phyloP scores from a whole-genome alignment of 2,888 invertebrate genomes.

The Lamellibrachia satsuma region DNA sequence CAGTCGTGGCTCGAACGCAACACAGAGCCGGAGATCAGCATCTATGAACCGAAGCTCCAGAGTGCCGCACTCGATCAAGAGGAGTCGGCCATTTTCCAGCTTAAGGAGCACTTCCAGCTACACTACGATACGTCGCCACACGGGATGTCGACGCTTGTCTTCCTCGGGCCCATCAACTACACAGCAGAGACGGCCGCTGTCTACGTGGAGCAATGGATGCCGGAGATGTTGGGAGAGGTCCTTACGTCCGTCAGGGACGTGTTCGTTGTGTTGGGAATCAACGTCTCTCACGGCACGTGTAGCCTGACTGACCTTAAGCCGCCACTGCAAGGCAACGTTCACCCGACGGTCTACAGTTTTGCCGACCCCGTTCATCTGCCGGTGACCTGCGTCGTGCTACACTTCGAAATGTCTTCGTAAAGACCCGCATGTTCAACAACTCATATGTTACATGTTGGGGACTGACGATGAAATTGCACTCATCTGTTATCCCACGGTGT shows the following conservation, averaged over 20 bases:
- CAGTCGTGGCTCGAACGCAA: background rate
- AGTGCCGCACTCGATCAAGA: background rate
- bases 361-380: background rate
- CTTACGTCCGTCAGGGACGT: background rate
- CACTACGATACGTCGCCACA: background rate
- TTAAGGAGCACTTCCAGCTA: background rate
- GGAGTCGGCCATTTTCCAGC: background rate
- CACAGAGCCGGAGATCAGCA: background rate
- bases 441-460: background rate
- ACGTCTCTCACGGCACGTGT: background rate
- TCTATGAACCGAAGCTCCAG: background rate
- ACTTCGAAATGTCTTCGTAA: background rate
- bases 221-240: background rate
- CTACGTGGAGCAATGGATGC: background rate
- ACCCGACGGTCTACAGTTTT: background rate
- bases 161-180: background rate
- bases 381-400: background rate
- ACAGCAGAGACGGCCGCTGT: background rate
- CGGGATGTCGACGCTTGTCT: background rate
- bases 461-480: background rate
- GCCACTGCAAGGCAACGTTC: background rate
- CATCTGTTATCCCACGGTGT: background rate
- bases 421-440: background rate
- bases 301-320: background rate
- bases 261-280: background rate